Conservation (phyloP, 2,113 vertebrate genomes). For the human region GRCh38 chr7:95529001-95529500, state of each 20-base stretch:
- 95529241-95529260: neutral
- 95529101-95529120: neutral
- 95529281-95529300: neutral
- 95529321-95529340: neutral
- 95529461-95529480: neutral
- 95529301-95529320: neutral
- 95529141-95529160: neutral
- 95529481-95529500: neutral
- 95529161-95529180: too few relatives aligned
- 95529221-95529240: slow-evolving; percentile 10
- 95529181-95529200: neutral
- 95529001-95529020: neutral
- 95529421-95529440: neutral
- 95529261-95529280: neutral
- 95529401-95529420: neutral
- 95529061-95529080: neutral
- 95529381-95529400: neutral
- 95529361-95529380: neutral
- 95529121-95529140: neutral
- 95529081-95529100: neutral
- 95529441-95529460: neutral
- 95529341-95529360: neutral
- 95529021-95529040: neutral
- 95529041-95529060: neutral
- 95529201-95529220: neutral